Evolutionary conservation across 2,113 vertebrate genomes (phyloP).

Genomic region (Tursiops truncatus): DNA sequence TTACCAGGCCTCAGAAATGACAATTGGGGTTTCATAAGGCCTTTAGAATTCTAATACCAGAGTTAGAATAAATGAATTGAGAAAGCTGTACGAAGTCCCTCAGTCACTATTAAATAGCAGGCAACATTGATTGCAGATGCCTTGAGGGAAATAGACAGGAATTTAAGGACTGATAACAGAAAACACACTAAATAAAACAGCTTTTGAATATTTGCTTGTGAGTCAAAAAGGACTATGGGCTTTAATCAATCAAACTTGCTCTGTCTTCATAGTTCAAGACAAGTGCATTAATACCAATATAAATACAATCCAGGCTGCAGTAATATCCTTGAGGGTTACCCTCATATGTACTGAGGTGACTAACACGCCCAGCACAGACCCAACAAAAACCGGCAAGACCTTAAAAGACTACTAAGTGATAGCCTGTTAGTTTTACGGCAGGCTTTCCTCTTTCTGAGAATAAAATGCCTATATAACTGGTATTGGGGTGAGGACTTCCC

Average conservation of each 20-base stretch:
- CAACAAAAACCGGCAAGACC: not conserved
- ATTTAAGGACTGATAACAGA: not conserved
- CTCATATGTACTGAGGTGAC: not conserved
- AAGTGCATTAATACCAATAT: not conserved
- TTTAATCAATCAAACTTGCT: not conserved
- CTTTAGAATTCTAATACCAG: conserved; percentile 5
- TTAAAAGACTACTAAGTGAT: not conserved
- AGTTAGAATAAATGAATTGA: not conserved
- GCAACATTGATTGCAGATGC: not conserved
- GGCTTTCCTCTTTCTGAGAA: not conserved
- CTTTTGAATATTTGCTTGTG: not conserved
- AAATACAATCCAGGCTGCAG: not conserved
- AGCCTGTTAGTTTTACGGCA: not conserved
- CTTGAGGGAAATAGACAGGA: conserved; percentile 26
- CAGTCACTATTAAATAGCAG: conserved; percentile 1
- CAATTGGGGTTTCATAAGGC: not conserved
- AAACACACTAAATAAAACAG: not conserved
- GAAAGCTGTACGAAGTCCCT: not conserved
- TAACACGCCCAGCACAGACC: not conserved
- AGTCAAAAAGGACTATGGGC: not conserved
- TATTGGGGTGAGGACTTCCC: not conserved
- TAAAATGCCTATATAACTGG: not conserved
- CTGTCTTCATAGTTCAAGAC: conserved; percentile 12
- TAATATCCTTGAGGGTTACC: not conserved
- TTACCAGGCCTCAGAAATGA: not conserved